Conservation (phyloP, 1,140 invertebrate genomes). For the Caenorhabditis inopinata region DNA sequence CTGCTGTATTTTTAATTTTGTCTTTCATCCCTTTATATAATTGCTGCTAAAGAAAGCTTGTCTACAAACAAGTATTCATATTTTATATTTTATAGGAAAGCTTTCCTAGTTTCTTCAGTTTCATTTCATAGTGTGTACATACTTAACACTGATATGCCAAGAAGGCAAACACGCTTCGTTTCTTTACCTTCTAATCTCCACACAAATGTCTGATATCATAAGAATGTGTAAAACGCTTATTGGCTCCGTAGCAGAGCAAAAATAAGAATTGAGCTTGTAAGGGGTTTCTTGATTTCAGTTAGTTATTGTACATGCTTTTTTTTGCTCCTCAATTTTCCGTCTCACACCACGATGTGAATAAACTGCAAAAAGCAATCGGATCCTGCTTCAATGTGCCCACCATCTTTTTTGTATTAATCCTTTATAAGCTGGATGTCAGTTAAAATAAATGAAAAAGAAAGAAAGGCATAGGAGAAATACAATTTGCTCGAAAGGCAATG, state of each 20-base stretch:
- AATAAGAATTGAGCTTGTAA: background rate
- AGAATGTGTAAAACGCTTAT: constrained; percentile 4
- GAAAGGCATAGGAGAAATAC: background rate
- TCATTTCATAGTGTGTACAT: background rate
- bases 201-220: constrained; percentile 20
- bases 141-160: background rate
- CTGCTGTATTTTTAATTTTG: too few relatives aligned
- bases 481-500: background rate
- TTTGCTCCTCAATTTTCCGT: too few relatives aligned
- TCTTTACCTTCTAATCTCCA: constrained; percentile 1
- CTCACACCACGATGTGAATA: too few relatives aligned
- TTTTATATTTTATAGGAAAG: too few relatives aligned
- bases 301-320: too few relatives aligned
- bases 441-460: background rate
- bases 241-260: background rate
- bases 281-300: constrained; percentile 11
- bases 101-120: background rate
- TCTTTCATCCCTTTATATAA: too few relatives aligned
- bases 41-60: too few relatives aligned
- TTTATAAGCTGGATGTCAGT: too few relatives aligned
- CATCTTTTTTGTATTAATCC: too few relatives aligned
- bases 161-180: background rate
- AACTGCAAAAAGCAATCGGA: background rate
- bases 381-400: too few relatives aligned
- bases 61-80: too few relatives aligned